Percentiles rank a stretch among this genome's conserved stretches.
These are phyloP conservation scores for Incurvaria masculella DNA, from an alignment of 2,888 invertebrate species.

Conservation along the genomic window DNA sequence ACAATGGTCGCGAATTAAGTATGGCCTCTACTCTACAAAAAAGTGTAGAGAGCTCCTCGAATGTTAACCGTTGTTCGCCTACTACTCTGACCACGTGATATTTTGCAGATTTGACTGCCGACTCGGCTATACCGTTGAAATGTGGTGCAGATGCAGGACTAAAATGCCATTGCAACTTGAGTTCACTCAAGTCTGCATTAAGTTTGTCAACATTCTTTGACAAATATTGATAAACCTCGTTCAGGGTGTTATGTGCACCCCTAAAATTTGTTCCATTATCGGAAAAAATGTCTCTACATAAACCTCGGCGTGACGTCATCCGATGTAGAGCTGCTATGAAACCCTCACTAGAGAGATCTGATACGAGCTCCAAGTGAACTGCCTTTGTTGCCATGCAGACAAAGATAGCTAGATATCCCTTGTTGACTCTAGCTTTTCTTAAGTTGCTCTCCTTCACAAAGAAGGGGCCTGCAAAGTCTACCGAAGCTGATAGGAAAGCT, in stretches of 20 bases:
- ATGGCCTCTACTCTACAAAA: conserved; percentile 9
- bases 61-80: no score
- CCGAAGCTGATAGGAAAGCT: conserved; percentile 11
- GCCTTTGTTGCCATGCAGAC: conserved; percentile 12
- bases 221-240: conserved; percentile 10
- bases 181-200: conserved; percentile 8
- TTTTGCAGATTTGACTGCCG: background rate
- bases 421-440: conserved; percentile 4
- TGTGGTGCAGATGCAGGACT: conserved; percentile 3
- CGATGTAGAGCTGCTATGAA: no score
- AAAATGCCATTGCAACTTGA: conserved; percentile 8
- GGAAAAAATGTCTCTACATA: conserved; percentile 11
- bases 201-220: conserved; percentile 9
- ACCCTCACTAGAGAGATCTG: no score
- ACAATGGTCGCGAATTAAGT: conserved; percentile 5
- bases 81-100: no score
- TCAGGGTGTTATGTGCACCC: conserved; percentile 15
- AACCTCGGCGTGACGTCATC: conserved; percentile 16
- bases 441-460: conserved; percentile 7
- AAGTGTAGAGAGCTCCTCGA: conserved; percentile 10
- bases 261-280: conserved; percentile 17
- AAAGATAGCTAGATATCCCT: conserved; percentile 15
- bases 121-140: conserved; percentile 11
- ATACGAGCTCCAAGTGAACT: no score
- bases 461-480: conserved; percentile 15